Base-by-base conservation (phyloP, 2,888 invertebrate genomes). In the Pomacea canaliculata region DNA sequence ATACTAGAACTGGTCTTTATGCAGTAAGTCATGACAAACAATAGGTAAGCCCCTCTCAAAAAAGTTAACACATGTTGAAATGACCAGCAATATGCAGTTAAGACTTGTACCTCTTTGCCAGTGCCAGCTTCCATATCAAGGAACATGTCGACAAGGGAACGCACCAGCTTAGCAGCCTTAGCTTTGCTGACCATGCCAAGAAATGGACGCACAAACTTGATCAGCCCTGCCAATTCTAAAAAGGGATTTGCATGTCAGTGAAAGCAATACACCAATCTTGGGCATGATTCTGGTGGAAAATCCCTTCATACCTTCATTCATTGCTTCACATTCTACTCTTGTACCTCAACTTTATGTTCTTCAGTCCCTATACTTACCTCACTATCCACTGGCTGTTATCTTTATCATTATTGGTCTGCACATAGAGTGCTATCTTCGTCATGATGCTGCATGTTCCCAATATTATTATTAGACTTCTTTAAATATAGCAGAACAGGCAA, bases 121-220 rank as follows among this genome's bases (percentile, higher is more conserved):
- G 97, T 97, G 71, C 95, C 96, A 81, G 97, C 97, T 91, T 99
- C 98, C 92, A 99, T 94, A 90, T 98, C 98, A 85, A 99, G 92
- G 92, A 99, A 99, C 92, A 97, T 95, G 91, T 99, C 99, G 18
- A 99, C 98, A 85, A 99, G 93, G 46, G 97, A 96, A 82, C 99
- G 94, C 13, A 99, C 99, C 86, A 99, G 92, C 92, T 99, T 99
- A 0, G 99, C 99, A 73, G 99, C 99, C 92, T 99, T 99, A 60
- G 99, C 99, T 93, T 99, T 99, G 91, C 98, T 98, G 89, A 99
- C 97, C 85, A 95, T 93, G 87, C 95, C 95, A 79, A 99, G 93
- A 91, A 99, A 99, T 23, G 99, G 98, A 86, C 99, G 94, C 71
- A 97, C 97, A 80, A 95, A 95, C 92, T 96, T 96, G 89, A 99